These are phyloP conservation scores for Marcusenius ussheri DNA, from an alignment of 2,113 vertebrate genomes.

Conservation along the genomic window DNA sequence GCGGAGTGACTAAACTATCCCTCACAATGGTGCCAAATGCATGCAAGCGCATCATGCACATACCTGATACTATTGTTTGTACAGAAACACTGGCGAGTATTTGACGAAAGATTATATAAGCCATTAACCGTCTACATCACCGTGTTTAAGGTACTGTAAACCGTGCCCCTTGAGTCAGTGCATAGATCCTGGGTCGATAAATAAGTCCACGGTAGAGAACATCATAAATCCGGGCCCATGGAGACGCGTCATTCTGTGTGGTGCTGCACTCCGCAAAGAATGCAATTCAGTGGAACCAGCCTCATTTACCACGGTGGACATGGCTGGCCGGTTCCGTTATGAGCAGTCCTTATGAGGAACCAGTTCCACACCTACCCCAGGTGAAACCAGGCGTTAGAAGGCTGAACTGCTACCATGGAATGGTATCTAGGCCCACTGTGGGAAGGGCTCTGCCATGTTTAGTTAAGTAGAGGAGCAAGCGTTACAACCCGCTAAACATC, in stretches of 20 bases:
- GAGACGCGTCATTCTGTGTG: background rate
- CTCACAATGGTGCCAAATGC: background rate
- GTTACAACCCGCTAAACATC: background rate
- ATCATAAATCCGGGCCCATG: background rate
- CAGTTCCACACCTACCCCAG: background rate
- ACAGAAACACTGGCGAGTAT: background rate
- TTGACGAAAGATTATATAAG: background rate
- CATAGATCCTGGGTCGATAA: background rate
- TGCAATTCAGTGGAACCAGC: background rate
- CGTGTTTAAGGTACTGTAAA: background rate
- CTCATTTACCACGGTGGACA: background rate
- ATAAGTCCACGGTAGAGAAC: background rate
- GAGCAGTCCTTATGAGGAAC: background rate
- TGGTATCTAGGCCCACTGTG: background rate
- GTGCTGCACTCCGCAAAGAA: no score
- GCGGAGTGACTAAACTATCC: background rate
- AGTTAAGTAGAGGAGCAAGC: background rate
- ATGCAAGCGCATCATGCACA: background rate
- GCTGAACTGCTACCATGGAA: background rate
- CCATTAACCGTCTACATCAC: background rate
- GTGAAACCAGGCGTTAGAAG: background rate
- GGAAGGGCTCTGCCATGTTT: background rate
- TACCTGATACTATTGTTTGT: background rate
- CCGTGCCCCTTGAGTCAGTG: background rate
- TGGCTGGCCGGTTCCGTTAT: background rate